Base-by-base conservation (phyloP, 1,140 invertebrate species). In the Atta colombica region DNA sequence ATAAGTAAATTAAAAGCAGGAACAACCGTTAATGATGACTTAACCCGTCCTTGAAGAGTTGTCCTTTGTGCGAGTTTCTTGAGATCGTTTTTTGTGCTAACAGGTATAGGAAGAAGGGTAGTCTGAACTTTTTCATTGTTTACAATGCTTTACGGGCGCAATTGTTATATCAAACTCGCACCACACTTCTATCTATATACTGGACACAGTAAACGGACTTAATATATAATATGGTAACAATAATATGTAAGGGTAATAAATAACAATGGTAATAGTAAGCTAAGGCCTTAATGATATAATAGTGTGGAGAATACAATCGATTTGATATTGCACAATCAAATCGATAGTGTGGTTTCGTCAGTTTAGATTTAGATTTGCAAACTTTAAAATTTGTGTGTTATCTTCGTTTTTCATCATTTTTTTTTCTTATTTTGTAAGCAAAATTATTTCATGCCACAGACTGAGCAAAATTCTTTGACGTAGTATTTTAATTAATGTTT, bases 401-500 rank as follows among this genome's bases (percentile, higher is more conserved):
- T 82, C 61, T 87, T 77, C 72, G 49, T 61, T 80, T 10, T 21
- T 21, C 21, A 10, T 45, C 21, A 55, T 87, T 85, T 7, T 72
- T 74, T 66, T 84, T 66, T 85, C 7, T 58, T 55, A 69, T 69
- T 45, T 53, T 72, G 18, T 39, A 39, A 49, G 18, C 74, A 75
- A n/a, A 39, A 53, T 74, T 35, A 60, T 87, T 90, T 88, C 71
- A 84, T 45, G 31, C 74, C 39, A 28, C 63, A 74, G 74, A 90
- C 55, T 87, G 77, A 85, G 28, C 60, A 86, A 87, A 85, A 87
- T 87, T 66, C 5, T 80, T 87, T 84, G 69, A 87, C 61, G 31
- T 86, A 75, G 39, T 80, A 28, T 88, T 86, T 91, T 89, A 80
- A 89, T 68, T 49, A 49, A 61, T 81, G 61, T 60, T 68, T 68